Percentiles rank a stretch among this genome's conserved stretches.
phyloP scores from a whole-genome alignment of 2,888 invertebrate species.

The Anoplius nigerrimus region DNA sequence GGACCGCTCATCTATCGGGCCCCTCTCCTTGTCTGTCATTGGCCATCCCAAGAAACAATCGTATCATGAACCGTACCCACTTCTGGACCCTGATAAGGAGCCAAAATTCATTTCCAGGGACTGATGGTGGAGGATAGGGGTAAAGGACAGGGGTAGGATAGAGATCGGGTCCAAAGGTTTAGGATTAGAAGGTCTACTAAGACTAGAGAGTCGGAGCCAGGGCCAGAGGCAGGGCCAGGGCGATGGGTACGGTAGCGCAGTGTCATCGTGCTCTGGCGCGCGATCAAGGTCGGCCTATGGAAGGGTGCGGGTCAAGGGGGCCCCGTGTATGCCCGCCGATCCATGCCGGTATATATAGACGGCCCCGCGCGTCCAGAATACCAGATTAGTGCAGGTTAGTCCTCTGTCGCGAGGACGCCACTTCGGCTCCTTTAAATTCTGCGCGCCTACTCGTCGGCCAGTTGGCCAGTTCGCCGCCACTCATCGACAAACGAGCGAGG shows the following conservation, averaged over 20 bases:
- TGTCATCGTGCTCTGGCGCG: too few species aligned
- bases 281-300: slow-evolving; percentile 22
- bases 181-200: too few species aligned
- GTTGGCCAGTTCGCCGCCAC: neutral
- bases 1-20: too few species aligned
- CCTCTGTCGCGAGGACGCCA: slow-evolving; percentile 58
- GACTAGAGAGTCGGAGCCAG: neutral
- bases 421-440: slow-evolving; percentile 2
- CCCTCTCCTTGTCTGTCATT: too few species aligned
- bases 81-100: too few species aligned
- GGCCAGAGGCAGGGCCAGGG: slow-evolving; percentile 27
- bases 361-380: slow-evolving; percentile 73
- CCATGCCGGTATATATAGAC: slow-evolving; percentile 71
- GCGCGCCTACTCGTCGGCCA: neutral
- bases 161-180: too few species aligned
- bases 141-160: too few species aligned
- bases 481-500: too few species aligned
- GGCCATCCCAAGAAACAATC: too few species aligned
- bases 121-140: too few species aligned
- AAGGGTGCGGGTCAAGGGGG: slow-evolving; percentile 55
- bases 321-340: slow-evolving; percentile 36
- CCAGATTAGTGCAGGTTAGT: slow-evolving; percentile 68
- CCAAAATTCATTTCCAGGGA: too few species aligned
- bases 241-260: slow-evolving; percentile 1
- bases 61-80: too few species aligned